Evolutionary conservation across 2,888 invertebrate genomes (phyloP).

Genomic region (Nezara viridula): DNA sequence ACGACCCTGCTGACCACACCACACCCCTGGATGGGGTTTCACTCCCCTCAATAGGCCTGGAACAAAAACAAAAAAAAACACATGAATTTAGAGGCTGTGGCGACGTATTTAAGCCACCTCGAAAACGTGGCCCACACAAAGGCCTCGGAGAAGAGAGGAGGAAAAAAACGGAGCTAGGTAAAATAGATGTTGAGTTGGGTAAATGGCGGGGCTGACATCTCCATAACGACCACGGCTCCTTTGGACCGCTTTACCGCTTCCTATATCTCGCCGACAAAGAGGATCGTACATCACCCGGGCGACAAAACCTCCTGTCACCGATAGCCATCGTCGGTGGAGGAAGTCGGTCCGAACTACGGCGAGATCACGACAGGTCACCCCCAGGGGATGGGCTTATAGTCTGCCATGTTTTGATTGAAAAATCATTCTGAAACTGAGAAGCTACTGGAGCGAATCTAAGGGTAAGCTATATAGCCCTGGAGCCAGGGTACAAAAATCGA

Average conservation of each 20-base stretch:
- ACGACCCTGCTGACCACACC: constrained; percentile 9
- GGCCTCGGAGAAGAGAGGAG: not conserved
- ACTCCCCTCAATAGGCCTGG: not conserved
- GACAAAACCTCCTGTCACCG: constrained; percentile 53
- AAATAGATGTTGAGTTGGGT: constrained; percentile 51
- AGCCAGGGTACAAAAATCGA: too few relatives aligned
- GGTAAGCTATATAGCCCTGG: too few relatives aligned
- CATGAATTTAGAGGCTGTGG: constrained; percentile 40
- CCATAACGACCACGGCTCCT: constrained; percentile 40
- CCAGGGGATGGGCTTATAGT: not conserved
- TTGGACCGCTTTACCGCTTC: not conserved
- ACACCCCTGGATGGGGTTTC: not conserved
- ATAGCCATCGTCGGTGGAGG: not conserved
- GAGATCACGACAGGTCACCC: not conserved
- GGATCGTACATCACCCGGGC: constrained; percentile 50
- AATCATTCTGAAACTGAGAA: not conserved
- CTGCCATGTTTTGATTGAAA: not conserved
- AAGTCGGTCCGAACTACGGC: not conserved
- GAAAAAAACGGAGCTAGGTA: constrained; percentile 48
- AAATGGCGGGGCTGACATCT: constrained; percentile 56
- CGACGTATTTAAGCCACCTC: constrained; percentile 29
- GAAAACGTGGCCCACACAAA: constrained; percentile 49
- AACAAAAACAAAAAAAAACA: constrained; percentile 40
- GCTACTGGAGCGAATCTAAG: too few relatives aligned
- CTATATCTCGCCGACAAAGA: constrained; percentile 27